These are phyloP conservation scores for Sinopyrophorus schimmeli DNA, from an alignment of 2,888 invertebrate species.

Conservation along the genomic window DNA sequence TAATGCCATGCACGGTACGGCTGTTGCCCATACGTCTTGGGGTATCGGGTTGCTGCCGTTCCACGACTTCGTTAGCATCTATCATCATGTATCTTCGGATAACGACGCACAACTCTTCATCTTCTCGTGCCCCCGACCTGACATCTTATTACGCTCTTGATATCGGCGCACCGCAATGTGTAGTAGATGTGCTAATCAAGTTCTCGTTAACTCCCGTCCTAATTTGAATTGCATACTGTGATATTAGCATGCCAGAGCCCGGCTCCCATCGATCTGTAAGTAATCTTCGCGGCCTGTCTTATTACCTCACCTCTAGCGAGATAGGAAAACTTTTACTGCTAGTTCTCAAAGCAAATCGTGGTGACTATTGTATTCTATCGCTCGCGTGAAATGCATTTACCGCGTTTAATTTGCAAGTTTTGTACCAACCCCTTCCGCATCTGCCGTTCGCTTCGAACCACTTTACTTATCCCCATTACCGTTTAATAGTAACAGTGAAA, in stretches of 20 bases:
- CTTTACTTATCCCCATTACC: background rate
- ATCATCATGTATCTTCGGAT: constrained; percentile 38
- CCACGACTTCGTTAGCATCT: constrained; percentile 32
- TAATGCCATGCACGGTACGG: constrained; percentile 29
- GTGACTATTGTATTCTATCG: constrained; percentile 33
- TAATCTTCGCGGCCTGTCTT: constrained; percentile 45
- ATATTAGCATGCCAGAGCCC: constrained; percentile 49
- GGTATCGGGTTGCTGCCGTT: constrained; percentile 20
- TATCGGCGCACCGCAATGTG: constrained; percentile 46
- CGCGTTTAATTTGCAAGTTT: constrained; percentile 25
- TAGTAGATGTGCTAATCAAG: constrained; percentile 52
- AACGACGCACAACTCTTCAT: constrained; percentile 34
- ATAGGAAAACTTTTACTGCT: constrained; percentile 40
- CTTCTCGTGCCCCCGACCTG: constrained; percentile 34
- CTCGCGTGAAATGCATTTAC: constrained; percentile 28
- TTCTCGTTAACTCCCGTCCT: constrained; percentile 50
- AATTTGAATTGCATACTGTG: constrained; percentile 53
- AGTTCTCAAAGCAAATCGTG: constrained; percentile 37
- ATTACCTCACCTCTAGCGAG: constrained; percentile 37
- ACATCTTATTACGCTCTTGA: constrained; percentile 39
- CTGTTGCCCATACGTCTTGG: constrained; percentile 25
- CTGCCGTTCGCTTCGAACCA: background rate
- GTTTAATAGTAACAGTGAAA: background rate
- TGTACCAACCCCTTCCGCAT: constrained; percentile 12
- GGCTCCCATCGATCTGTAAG: constrained; percentile 48